Evolutionary conservation across 2,888 invertebrate genomes (phyloP).

Genomic region (Saturnia japonica): DNA sequence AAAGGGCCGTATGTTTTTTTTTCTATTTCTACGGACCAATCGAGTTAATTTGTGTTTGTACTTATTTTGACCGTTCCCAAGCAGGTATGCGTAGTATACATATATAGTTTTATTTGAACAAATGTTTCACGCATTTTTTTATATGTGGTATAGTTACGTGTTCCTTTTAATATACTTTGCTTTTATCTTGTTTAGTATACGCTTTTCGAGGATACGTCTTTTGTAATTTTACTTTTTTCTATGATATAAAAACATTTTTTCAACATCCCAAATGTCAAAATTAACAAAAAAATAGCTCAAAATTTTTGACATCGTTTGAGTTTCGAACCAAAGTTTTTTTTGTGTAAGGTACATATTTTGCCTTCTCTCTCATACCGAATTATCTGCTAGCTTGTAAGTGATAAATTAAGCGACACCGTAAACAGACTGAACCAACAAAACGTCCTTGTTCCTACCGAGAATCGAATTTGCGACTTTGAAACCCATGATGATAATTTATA

Average conservation of each 20-base stretch:
- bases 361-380: too few relatives aligned
- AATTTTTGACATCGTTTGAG: background rate
- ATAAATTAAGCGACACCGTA: too few relatives aligned
- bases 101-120: background rate
- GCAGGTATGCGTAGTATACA: background rate
- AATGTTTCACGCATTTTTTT: slow-evolving; percentile 4
- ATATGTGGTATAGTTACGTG: background rate
- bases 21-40: slow-evolving; percentile 23
- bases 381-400: too few relatives aligned
- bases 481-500: background rate
- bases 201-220: background rate
- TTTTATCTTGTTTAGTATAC: background rate
- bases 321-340: background rate
- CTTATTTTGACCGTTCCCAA: slow-evolving; percentile 7
- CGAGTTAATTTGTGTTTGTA: slow-evolving; percentile 6
- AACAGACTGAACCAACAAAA: too few relatives aligned
- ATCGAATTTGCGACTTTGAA: background rate
- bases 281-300: background rate
- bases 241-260: background rate
- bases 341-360: too few relatives aligned
- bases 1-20: slow-evolving; percentile 30
- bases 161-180: background rate
- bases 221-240: background rate
- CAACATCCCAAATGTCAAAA: background rate
- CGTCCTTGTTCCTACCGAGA: too few relatives aligned